Conservation (phyloP, 2,888 invertebrate species). For the Hirtodrosophila alboralis region DNA sequence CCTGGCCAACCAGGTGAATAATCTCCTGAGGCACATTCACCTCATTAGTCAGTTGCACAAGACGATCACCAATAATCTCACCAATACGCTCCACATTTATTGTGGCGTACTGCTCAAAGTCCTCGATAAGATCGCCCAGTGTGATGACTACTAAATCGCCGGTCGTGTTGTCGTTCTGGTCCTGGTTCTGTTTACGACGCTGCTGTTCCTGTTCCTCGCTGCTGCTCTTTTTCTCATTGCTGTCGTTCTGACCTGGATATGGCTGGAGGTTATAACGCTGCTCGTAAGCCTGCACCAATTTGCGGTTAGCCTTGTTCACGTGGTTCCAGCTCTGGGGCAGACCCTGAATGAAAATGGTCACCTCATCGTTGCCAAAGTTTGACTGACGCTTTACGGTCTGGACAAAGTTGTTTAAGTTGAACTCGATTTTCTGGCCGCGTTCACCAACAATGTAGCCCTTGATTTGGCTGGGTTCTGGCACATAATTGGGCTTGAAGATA, state of each 20-base stretch:
- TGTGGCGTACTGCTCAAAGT: conserved; percentile 68
- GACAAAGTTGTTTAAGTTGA: conserved; percentile 69
- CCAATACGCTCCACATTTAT: conserved; percentile 71
- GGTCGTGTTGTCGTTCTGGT: conserved; percentile 49
- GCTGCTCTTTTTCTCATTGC: conserved; percentile 48
- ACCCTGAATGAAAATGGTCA: conserved; percentile 81
- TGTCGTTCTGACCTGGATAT: conserved; percentile 36
- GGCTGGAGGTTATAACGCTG: conserved; percentile 75
- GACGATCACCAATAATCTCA: conserved; percentile 71
- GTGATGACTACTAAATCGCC: conserved; percentile 77
- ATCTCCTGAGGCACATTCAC: conserved; percentile 70
- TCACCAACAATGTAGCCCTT: conserved; percentile 64
- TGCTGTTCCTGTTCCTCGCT: conserved; percentile 62
- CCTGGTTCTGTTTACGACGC: conserved; percentile 44
- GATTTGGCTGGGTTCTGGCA: conserved; percentile 72
- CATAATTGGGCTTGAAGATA: conserved; percentile 65
- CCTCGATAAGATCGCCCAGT: conserved; percentile 68
- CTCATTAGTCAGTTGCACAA: conserved; percentile 69
- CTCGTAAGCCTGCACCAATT: conserved; percentile 78
- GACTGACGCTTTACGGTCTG: conserved; percentile 57
- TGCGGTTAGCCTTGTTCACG: conserved; percentile 71
- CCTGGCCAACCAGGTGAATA: conserved; percentile 81
- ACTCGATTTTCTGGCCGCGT: conserved; percentile 63
- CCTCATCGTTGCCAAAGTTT: conserved; percentile 77
- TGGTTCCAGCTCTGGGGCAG: conserved; percentile 64